These are phyloP conservation scores for Drosophila kohkoa DNA, from an alignment of 1,140 invertebrate genomes.

Conservation along the genomic window DNA sequence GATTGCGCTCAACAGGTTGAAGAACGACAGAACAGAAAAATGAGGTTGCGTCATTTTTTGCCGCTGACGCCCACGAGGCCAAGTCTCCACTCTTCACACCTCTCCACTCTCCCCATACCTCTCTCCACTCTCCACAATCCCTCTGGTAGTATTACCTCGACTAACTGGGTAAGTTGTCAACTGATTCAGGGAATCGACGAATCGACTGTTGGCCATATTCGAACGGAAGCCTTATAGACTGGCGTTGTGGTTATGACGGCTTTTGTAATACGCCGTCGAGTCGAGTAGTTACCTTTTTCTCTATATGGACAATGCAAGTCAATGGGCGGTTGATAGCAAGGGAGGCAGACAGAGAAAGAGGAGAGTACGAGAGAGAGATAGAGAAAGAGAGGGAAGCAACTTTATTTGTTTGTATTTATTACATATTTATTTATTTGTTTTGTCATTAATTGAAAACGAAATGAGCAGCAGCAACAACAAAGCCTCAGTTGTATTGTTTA, in stretches of 20 bases:
- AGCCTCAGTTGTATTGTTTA: slow-evolving; percentile 34
- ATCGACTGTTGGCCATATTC: slow-evolving; percentile 57
- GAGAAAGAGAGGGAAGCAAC: background rate
- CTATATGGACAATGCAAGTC: slow-evolving; percentile 50
- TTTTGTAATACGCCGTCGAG: slow-evolving; percentile 23
- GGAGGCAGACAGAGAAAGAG: background rate
- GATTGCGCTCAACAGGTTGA: slow-evolving; percentile 53
- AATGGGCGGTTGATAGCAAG: slow-evolving; percentile 1
- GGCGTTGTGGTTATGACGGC: slow-evolving; percentile 41
- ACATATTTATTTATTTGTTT: slow-evolving; percentile 39
- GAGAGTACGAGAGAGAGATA: background rate
- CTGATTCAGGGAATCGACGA: slow-evolving; percentile 39
- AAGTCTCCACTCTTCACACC: background rate
- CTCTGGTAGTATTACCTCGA: background rate
- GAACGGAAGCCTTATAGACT: slow-evolving; percentile 60
- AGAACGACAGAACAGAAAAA: slow-evolving; percentile 32
- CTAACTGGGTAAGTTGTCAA: slow-evolving; percentile 3
- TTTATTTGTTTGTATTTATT: slow-evolving; percentile 29
- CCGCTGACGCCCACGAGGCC: slow-evolving; percentile 50
- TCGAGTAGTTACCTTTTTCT: slow-evolving; percentile 31
- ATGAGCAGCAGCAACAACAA: slow-evolving; percentile 34
- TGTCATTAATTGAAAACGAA: slow-evolving; percentile 68
- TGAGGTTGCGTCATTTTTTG: slow-evolving; percentile 58
- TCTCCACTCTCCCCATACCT: slow-evolving; percentile 1
- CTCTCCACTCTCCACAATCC: slow-evolving; percentile 1